Base-by-base conservation (phyloP, 1,140 invertebrate genomes). In the Coptotermes formosanus region DNA sequence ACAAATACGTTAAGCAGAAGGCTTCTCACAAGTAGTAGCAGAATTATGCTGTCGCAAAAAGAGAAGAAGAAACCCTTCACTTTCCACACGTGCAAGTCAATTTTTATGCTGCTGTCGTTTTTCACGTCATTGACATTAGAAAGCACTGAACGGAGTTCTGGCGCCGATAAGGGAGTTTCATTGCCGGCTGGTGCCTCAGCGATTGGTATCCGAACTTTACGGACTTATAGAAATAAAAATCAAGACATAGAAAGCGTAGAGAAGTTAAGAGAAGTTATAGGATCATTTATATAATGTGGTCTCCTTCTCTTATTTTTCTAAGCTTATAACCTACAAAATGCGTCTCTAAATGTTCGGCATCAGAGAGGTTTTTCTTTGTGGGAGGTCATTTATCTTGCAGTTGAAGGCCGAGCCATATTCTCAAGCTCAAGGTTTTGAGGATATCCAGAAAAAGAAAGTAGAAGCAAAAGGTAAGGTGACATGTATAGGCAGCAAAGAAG, bases 261-360 rank as follows among this genome's bases (percentile, higher is more conserved):
- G 14, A 75, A 75, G 64, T 75, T 75, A 75, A 59, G 55, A 59
- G 55, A 75, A 75, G 64, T 75, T 75, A 75, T 75, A 75, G 64
- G 64, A n/a, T 75, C 64, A 75, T 75, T 75, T 30, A 75, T 75
- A 75, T 25, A 75, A 75, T n/a, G n/a, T 75, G 3, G 3, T 30
- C 7, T 9, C 64, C 64, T 0, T 16, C 7, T 75, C n/a, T 9
- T 30, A n/a, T 14, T 75, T 69, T 75, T 38, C 38, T 38, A 38
- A 38, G 38, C 38, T 75, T 75, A 75, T 30, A 75, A 30, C 64
- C 30, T 30, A 11, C 21, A 64, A 16, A n/a, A 75, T 25, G n/a
- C 16, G 25, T 30, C 64, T n/a, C 11, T 75, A 30, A 75, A 25
- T 30, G 64, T 30, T 75, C 64, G n/a, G 25, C 25, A 16, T 14